Percentiles rank a stretch among this genome's conserved stretches.
phyloP scores from a whole-genome alignment of 2,113 vertebrate species.

The Corythoichthys intestinalis region DNA sequence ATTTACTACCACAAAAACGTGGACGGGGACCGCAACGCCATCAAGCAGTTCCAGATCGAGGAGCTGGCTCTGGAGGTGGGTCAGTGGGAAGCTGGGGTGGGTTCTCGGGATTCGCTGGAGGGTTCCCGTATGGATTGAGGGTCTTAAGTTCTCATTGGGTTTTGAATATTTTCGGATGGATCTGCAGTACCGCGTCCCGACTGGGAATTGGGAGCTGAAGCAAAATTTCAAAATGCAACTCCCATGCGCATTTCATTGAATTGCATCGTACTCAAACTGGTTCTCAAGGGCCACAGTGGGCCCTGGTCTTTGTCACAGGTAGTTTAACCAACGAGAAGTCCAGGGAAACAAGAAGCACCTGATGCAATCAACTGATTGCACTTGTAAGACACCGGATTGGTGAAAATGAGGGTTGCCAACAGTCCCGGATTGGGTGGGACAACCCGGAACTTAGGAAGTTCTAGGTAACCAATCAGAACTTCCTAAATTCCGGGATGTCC shows the following conservation, averaged over 20 bases:
- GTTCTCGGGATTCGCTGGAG: conserved; percentile 19
- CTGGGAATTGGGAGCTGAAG: background rate
- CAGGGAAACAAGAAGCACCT: too few species aligned
- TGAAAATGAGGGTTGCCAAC: too few species aligned
- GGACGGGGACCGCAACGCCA: conserved; percentile 75
- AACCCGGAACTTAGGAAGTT: too few species aligned
- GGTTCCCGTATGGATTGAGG: conserved; percentile 14
- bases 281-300: too few species aligned
- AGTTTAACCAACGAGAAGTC: too few species aligned
- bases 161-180: conserved; percentile 8
- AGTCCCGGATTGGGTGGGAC: too few species aligned
- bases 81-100: conserved; percentile 20
- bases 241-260: background rate
- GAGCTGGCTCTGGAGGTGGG: conserved; percentile 87
- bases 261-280: background rate
- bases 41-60: conserved; percentile 84
- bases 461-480: too few species aligned
- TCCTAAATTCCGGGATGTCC: too few species aligned
- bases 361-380: too few species aligned
- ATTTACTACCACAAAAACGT: conserved; percentile 84
- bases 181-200: background rate
- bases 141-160: background rate
- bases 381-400: too few species aligned
- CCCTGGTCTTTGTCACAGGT: too few species aligned
- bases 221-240: background rate